Evolutionary conservation across 2,797 vertebrate genomes (phyloP).

Genomic region (Sphenopsis melanotis): DNA sequence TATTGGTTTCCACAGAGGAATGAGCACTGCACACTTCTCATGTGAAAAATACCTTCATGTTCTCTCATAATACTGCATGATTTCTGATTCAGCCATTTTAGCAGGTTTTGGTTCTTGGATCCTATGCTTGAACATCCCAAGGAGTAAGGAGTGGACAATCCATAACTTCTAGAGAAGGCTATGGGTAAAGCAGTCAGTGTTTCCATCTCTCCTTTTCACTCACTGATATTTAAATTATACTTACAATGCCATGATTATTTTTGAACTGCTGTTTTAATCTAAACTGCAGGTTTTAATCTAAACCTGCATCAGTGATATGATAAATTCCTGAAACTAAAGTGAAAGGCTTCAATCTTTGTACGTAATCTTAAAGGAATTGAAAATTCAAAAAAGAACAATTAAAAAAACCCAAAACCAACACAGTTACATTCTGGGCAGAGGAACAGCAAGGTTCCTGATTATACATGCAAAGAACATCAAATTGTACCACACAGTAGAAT

Average conservation of each 20-base stretch:
- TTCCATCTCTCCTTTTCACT: neutral
- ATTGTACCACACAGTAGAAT: neutral
- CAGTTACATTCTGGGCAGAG: neutral
- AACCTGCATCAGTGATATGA: neutral
- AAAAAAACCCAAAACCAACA: fast-evolving
- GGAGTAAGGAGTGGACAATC: neutral
- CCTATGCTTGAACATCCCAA: neutral
- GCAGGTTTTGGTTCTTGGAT: neutral
- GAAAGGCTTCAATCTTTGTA: neutral
- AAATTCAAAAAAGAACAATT: neutral
- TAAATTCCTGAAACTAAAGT: neutral
- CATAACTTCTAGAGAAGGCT: neutral
- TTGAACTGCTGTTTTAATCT: neutral
- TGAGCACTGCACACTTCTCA: neutral
- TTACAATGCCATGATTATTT: neutral
- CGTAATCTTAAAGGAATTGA: neutral
- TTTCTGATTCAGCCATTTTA: neutral
- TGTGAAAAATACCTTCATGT: neutral
- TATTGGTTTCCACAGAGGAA: neutral
- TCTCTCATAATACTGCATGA: neutral
- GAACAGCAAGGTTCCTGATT: neutral
- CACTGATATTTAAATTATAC: neutral
- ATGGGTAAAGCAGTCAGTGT: fast-evolving
- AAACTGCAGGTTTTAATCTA: neutral
- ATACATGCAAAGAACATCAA: neutral